These are phyloP conservation scores for Acanthaster planci DNA, from an alignment of 35 echinoderm and acorn worm genomes.

Conservation along the genomic window DNA sequence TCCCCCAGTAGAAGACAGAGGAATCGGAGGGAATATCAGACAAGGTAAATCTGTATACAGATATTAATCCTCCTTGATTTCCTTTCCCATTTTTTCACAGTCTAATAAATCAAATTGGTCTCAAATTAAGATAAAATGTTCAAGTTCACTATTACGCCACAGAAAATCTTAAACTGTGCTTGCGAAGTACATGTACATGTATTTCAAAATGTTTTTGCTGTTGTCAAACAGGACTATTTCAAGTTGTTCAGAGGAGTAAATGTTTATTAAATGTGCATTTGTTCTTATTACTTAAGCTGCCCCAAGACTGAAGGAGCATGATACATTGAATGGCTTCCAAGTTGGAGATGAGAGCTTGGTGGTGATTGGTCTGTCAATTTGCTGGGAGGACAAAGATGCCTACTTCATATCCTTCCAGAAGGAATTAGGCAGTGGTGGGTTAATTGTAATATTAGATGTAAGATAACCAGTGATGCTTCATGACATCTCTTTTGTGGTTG, in stretches of 20 bases:
- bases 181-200: no score
- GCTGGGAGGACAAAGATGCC: constrained; percentile 90
- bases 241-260: no score
- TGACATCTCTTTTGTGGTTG: neutral
- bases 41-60: constrained; percentile 63
- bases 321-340: constrained; percentile 62
- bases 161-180: no score
- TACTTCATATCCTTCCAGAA: constrained; percentile 91
- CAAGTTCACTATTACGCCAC: no score
- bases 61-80: no score
- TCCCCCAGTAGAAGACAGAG: constrained; percentile 63
- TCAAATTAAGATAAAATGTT: no score
- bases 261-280: no score
- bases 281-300: neutral
- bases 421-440: constrained; percentile 40
- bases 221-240: no score
- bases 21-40: constrained; percentile 83
- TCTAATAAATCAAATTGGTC: no score
- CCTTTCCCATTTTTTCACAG: no score
- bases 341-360: constrained; percentile 63
- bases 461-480: neutral
- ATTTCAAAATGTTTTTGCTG: no score
- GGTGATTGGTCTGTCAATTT: constrained; percentile 87
- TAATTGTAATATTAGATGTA: neutral
- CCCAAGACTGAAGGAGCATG: constrained; percentile 11